Percentiles rank a stretch among this genome's conserved stretches.
These are phyloP conservation scores for Lithobates pipiens DNA, from an alignment of 2,797 vertebrate species.

Conservation along the genomic window DNA sequence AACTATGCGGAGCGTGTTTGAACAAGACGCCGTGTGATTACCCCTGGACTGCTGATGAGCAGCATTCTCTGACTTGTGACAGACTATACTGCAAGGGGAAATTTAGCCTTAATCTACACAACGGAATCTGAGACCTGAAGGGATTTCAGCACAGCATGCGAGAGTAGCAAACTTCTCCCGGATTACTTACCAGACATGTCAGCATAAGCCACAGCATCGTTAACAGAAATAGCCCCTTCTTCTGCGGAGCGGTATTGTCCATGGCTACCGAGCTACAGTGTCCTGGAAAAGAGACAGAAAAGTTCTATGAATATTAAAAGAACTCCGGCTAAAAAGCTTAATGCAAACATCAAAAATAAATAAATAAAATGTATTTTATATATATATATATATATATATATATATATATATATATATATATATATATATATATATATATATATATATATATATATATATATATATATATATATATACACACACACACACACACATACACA, in stretches of 20 bases:
- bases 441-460: too few species aligned
- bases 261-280: constrained; percentile 64
- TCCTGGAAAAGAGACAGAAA: neutral
- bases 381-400: too few species aligned
- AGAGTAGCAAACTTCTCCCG: neutral
- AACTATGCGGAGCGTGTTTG: constrained; percentile 45
- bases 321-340: neutral
- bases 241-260: constrained; percentile 64
- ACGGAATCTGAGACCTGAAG: constrained; percentile 1
- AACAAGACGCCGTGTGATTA: constrained; percentile 38
- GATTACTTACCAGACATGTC: constrained; percentile 73
- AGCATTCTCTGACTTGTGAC: constrained; percentile 16
- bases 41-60: constrained; percentile 25
- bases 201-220: constrained; percentile 68
- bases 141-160: neutral
- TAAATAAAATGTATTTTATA: too few species aligned
- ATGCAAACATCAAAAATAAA: too few species aligned
- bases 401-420: too few species aligned
- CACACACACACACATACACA: too few species aligned
- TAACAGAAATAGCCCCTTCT: constrained; percentile 59
- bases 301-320: neutral
- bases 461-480: too few species aligned
- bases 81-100: constrained; percentile 20
- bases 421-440: too few species aligned
- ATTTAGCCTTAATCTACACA: neutral